Evolutionary conservation across 2,797 vertebrate species (phyloP), one percentile per base, ranked within the genome.

Genomic region (Halcyon chelicuti): DNA sequence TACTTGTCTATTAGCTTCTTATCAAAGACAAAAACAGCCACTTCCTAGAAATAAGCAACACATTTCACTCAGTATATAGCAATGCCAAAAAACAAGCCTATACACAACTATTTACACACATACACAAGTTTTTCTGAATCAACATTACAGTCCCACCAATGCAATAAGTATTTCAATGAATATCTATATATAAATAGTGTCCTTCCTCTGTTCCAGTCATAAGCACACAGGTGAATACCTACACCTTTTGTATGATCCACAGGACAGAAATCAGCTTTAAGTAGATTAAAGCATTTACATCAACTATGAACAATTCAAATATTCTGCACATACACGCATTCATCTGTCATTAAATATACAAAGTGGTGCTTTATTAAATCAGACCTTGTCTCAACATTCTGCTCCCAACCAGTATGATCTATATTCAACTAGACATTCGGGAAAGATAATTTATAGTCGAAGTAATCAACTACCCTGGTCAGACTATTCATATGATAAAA

Each of bases 21-120:
- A 96, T 99, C 99, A 97, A 99, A 99, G 87, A 99, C 99, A 98
- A 99, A 99, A 95, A 99, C 99, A 39, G 99, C 99, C 82, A 99
- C 99, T 98, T 99, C 99, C 99, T 99, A 97, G 70, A 93, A 95
- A 94, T 10, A 92, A 94, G 17, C 26, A 77, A 88, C 10, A 66
- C 65, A 80, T 87, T 73, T 81, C 23, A 61, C n/a, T 91, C 6
- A 9, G 8, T 57, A 62, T 21, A 7, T 20, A 73, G 40, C 47
- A 91, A 1, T 86, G 40, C 7, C 28, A 88, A 81, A 75, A 70
- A 5, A 0, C 12, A 62, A 93, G 19, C 22, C 31, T 55, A n/a
- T 12, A 57, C 4, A 33, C 14, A 67, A 47, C 51, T 63, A 75
- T 5, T 39, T 10, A 29, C 22, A 70, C 23, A 54, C 2, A 31